Conservation (phyloP, 2,888 invertebrate species). For the Ormyrus rosae region DNA sequence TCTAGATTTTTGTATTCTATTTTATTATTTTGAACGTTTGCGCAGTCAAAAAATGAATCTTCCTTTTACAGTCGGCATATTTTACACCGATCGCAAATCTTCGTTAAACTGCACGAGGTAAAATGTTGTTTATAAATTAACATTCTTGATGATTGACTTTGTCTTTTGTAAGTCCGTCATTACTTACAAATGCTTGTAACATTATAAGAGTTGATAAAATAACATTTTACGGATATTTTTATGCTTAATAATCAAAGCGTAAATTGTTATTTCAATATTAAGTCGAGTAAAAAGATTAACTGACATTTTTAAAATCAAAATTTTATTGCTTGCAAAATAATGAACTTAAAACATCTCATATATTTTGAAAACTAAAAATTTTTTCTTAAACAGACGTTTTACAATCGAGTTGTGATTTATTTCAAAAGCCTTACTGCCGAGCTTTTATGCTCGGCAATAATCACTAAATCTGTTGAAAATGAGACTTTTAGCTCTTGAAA, state of each 20-base stretch:
- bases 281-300: background rate
- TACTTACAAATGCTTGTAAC: slow-evolving; percentile 29
- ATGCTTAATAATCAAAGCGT: slow-evolving; percentile 33
- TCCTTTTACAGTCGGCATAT: background rate
- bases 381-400: too few species aligned
- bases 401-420: too few species aligned
- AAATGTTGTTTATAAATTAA: slow-evolving; percentile 30
- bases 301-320: too few species aligned
- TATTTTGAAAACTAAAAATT: too few species aligned
- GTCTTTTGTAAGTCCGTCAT: slow-evolving; percentile 32
- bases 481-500: background rate
- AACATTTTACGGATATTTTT: slow-evolving; percentile 42
- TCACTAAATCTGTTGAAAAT: background rate
- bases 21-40: too few species aligned
- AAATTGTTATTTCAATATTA: slow-evolving; percentile 6
- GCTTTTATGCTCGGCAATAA: too few species aligned
- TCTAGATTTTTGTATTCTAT: too few species aligned
- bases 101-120: background rate
- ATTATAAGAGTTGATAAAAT: slow-evolving; percentile 29
- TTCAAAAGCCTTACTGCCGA: too few species aligned
- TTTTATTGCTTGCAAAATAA: too few species aligned
- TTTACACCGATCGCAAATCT: background rate
- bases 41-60: too few species aligned
- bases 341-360: too few species aligned
- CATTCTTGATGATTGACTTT: slow-evolving; percentile 16